Evolutionary conservation across 2,888 invertebrate species (phyloP).

Genomic region (Sinotaia quadrata): DNA sequence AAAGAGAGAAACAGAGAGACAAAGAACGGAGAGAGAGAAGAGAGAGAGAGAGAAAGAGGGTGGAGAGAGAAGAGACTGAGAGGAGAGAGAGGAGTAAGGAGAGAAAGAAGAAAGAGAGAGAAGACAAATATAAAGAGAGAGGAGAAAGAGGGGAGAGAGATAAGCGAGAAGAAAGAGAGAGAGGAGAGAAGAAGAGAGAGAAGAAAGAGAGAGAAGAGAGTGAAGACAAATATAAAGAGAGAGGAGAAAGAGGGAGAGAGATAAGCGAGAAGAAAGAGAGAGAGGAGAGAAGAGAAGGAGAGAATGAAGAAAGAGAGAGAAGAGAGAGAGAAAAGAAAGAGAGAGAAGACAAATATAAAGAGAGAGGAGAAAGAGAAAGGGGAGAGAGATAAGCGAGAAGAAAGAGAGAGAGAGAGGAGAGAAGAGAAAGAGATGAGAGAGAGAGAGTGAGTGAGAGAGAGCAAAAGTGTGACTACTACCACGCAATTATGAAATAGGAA

Average conservation of each 20-base stretch:
- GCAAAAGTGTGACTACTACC: not conserved
- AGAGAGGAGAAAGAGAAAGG: not conserved
- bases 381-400: not conserved
- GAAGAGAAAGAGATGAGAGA: too few species aligned
- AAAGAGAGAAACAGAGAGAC: too few species aligned
- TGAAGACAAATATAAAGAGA: not conserved
- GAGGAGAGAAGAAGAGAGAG: too few species aligned
- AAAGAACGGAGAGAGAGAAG: too few species aligned
- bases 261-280: not conserved
- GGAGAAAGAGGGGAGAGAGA: not conserved
- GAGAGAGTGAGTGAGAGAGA: conserved; percentile 8
- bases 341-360: not conserved
- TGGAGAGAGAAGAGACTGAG: not conserved
- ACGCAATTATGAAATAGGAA: not conserved
- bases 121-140: not conserved
- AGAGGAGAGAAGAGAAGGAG: not conserved
- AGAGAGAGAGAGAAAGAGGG: not conserved
- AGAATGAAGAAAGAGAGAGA: not conserved
- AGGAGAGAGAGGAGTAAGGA: not conserved
- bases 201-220: conserved; percentile 7
- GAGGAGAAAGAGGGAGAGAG: conserved; percentile 6
- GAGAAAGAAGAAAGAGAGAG: not conserved
- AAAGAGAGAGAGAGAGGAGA: not conserved
- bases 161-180: not conserved
- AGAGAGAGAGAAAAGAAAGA: too few species aligned